Base-by-base conservation (phyloP, 2,888 invertebrate species). In the Ischnura elegans region DNA sequence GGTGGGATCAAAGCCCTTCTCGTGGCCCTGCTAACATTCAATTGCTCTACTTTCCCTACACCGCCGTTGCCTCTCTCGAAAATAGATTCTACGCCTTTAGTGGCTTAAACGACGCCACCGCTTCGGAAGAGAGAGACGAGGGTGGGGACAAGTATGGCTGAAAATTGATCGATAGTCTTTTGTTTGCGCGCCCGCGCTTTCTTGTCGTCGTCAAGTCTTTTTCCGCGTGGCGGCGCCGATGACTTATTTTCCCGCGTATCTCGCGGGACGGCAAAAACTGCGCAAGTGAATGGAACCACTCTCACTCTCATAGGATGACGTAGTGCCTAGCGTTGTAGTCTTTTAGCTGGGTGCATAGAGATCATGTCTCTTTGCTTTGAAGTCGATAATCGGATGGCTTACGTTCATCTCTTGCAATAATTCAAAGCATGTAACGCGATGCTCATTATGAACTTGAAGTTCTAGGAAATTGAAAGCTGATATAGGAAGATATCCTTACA, bases 61-160 rank as follows among this genome's bases (percentile, higher is more conserved):
- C 16, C 76, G 10, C 36, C 66, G 1, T 6, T 0, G 10, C 10
- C 76, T 16, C 10, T 13, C 36, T 36, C 76, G 76, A 76, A 66
- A 76, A 76, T 76, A 76, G 76, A 76, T 76, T 36, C 36, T 36
- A 36, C 76, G 29, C 76, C 76, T 76, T 76, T 76, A 36, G 76
- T 76, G 76, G 13, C 76, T 76, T 76, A 76, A 36, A 76, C 76
- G 76, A 36, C 36, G 36, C 76, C 36, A 16, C 76, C 76, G 36
- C n/a, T 29, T 36, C 76, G 25, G 76, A n/a, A 1, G 76, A n/a
- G 61, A 8, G 29, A 25, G 61, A 36, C 13, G 29, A 16, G 36
- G 76, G 36, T 2, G 29, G 61, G 4, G 51, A 51, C n/a, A 16
- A 16, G 47, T 21, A 61, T 61, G 61, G 61, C 61, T 1, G 76